Evolutionary conservation across 2,888 invertebrate genomes (phyloP).

Genomic region (Andrena trimmerana): DNA sequence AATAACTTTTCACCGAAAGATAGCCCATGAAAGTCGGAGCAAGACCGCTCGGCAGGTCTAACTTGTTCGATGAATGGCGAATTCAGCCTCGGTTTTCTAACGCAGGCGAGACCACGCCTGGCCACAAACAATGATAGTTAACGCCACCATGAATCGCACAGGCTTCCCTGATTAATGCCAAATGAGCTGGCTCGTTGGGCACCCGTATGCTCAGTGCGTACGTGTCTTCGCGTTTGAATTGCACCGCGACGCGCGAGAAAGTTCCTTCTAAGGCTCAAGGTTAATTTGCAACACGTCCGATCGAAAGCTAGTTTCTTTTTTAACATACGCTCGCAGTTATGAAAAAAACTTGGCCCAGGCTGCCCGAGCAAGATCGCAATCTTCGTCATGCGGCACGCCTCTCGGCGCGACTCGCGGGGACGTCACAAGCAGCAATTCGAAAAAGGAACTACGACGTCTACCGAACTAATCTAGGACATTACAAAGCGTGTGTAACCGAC

Average conservation of each 20-base stretch:
- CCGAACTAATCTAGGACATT: neutral
- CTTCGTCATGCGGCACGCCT: neutral
- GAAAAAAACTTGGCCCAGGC: slow-evolving; percentile 11
- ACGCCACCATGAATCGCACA: neutral
- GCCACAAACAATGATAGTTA: neutral
- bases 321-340: slow-evolving; percentile 4
- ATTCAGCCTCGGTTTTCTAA: neutral
- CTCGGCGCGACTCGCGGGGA: neutral
- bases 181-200: neutral
- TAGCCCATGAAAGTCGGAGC: neutral
- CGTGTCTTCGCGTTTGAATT: slow-evolving; percentile 20
- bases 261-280: slow-evolving; percentile 54
- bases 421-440: neutral
- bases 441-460: neutral
- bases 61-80: neutral
- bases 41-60: too few relatives aligned
- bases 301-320: slow-evolving; percentile 47
- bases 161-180: slow-evolving; percentile 3
- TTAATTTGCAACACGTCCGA: slow-evolving; percentile 39
- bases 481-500: neutral
- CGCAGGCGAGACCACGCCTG: neutral
- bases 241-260: slow-evolving; percentile 42
- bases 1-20: neutral
- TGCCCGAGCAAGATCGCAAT: neutral
- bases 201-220: neutral